These are phyloP conservation scores for Neoitamus cyanurus DNA, from an alignment of 2,888 invertebrate species.

Conservation along the genomic window DNA sequence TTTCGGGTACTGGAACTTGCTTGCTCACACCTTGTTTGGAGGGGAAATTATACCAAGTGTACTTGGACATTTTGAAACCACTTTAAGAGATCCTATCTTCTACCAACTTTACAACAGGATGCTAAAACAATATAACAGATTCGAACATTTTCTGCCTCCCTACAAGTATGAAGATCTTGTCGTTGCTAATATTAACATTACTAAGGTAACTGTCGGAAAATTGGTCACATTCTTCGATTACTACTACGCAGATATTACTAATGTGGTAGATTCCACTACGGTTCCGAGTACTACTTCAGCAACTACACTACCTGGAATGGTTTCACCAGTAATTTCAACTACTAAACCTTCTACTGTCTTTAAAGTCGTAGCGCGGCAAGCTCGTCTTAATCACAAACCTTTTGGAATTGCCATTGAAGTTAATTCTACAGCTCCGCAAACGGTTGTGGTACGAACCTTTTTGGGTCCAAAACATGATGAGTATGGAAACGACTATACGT, in stretches of 20 bases:
- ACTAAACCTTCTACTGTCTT: conserved; percentile 11
- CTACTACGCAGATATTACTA: conserved; percentile 71
- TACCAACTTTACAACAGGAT: conserved; percentile 76
- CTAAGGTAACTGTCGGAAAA: conserved; percentile 74
- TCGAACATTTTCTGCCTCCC: conserved; percentile 58
- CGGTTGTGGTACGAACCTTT: conserved; percentile 74
- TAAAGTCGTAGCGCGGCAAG: conserved; percentile 9
- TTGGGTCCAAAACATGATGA: conserved; percentile 77
- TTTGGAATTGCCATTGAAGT: conserved; percentile 73
- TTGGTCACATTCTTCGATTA: conserved; percentile 78
- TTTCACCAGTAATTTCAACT: not conserved
- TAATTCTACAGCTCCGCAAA: conserved; percentile 70
- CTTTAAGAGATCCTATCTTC: conserved; percentile 79
- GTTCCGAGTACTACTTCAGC: not conserved
- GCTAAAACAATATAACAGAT: conserved; percentile 14
- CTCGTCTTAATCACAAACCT: conserved; percentile 76
- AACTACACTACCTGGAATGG: not conserved
- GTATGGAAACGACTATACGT: conserved; percentile 66
- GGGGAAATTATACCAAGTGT: conserved; percentile 69
- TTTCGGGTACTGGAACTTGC: conserved; percentile 60
- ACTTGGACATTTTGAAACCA: conserved; percentile 74
- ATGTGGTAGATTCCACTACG: not conserved
- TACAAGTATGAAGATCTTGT: conserved; percentile 74
- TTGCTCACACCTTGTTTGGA: conserved; percentile 57
- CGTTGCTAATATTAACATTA: conserved; percentile 72